Evolutionary conservation across 2,888 invertebrate genomes (phyloP), one percentile per base, ranked within the genome.

Genomic region (Cantharis rufa): DNA sequence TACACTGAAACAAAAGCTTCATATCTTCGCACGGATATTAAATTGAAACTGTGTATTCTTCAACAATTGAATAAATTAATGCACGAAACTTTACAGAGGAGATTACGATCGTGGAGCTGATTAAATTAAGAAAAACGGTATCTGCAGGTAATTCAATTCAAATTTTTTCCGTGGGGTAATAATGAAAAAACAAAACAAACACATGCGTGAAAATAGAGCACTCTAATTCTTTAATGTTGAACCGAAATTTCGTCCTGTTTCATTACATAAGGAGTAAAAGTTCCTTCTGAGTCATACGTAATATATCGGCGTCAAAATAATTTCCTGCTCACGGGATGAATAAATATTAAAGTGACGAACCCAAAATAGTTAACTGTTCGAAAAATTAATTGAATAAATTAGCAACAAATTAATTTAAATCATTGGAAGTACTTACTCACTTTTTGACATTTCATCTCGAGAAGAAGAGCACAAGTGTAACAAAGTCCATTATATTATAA

Each of bases 401-500:
- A 69, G 7, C 24, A 32, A 15, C 48, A 48, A 69, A 27, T 15
- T 69, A 68, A 72, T 18, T 66, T 64, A 18, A 16, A 21, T 68
- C 11, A 77, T 69, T 63, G 70, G n/a, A 11, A 3, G 13, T 11
- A 64, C 62, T 48, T 28, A 80, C 81, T 80, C 81, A 82, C 82
- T 72, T 80, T 81, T 81, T 82, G 81, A 81, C 82, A 82, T 82
- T 78, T 82, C 82, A 82, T 82, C 78, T 73, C 81, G 80, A 66
- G 32, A 62, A 66, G 69, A 62, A 77, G 69, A 71, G 64, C 77
- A 69, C 71, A 69, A 69, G 61, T 64, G 24, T 71, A 66, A 69
- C 48, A 64, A 77, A 68, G 48, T 69, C 64, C 66, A 66, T 62
- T 68, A 68, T 61, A 69, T 18, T 70, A 71, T 48, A 48, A 48